These are phyloP conservation scores for Luscinia luscinia DNA, from an alignment of 2,797 vertebrate species.

Conservation along the genomic window DNA sequence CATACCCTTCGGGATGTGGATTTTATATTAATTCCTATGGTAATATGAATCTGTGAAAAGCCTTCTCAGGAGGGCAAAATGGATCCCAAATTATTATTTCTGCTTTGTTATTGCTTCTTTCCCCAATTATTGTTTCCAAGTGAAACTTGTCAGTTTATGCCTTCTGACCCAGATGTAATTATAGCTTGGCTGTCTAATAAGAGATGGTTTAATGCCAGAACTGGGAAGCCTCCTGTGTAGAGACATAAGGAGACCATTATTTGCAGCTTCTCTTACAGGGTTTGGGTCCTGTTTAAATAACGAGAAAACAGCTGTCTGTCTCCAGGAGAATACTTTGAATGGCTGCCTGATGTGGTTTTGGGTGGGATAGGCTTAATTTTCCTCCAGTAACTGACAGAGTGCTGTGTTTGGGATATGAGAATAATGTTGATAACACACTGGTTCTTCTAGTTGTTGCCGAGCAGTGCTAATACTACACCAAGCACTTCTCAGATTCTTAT, in stretches of 20 bases:
- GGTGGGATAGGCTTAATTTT: background rate
- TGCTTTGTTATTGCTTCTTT: constrained; percentile 35
- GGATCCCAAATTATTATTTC: constrained; percentile 38
- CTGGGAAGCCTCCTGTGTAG: constrained; percentile 28
- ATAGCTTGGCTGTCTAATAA: constrained; percentile 19
- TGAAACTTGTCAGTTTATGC: constrained; percentile 24
- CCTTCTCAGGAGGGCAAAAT: constrained; percentile 24
- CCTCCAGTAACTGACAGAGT: background rate
- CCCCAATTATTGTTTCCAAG: constrained; percentile 57
- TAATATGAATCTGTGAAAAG: constrained; percentile 13
- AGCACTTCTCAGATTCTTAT: background rate
- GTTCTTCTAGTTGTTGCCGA: background rate
- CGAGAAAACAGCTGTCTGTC: constrained; percentile 45
- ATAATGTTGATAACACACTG: background rate
- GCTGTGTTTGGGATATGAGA: background rate
- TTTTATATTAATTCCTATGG: constrained; percentile 28
- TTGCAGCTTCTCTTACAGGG: constrained; percentile 13
- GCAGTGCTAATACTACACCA: background rate
- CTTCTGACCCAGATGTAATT: constrained; percentile 51
- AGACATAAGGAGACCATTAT: constrained; percentile 8
- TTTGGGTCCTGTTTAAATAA: constrained; percentile 44
- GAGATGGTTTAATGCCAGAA: constrained; percentile 16
- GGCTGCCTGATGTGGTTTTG: background rate
- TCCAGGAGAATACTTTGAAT: constrained; percentile 25
- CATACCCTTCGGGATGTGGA: background rate